phyloP scores from a whole-genome alignment of 2,113 vertebrate species.

The Dicrurus megarhynchus region DNA sequence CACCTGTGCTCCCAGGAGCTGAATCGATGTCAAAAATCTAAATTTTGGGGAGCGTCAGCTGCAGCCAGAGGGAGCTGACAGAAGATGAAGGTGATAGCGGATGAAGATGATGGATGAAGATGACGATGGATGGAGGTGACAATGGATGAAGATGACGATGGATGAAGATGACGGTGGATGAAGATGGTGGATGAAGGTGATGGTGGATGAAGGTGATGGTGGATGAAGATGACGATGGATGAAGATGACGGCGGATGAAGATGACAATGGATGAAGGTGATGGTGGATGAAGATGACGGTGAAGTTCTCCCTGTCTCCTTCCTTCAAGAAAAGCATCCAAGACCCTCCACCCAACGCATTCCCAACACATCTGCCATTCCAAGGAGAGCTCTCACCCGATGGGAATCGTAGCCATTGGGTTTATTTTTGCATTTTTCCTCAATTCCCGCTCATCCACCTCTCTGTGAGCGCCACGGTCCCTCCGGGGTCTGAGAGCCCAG shows the following conservation, averaged over 20 bases:
- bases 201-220: no score
- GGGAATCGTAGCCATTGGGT: accelerated
- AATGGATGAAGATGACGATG: accelerated
- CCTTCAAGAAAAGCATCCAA: background rate
- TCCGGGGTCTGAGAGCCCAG: accelerated
- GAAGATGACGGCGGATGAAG: background rate
- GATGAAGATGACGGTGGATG: background rate
- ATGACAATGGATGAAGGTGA: accelerated
- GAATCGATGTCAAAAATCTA: background rate
- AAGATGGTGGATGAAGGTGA: background rate
- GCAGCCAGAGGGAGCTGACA: background rate
- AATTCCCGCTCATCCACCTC: background rate
- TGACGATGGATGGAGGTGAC: background rate
- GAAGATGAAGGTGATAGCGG: background rate
- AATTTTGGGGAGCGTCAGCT: background rate
- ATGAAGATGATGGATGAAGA: background rate
- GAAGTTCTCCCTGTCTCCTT: background rate
- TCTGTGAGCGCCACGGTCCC: accelerated
- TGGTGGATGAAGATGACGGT: background rate
- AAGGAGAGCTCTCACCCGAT: accelerated
- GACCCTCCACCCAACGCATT: accelerated
- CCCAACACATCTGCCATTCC: accelerated
- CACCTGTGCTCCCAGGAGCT: background rate
- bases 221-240: background rate
- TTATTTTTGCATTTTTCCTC: background rate